Conservation (phyloP, 2,113 vertebrate species). For the Scolopax mira region DNA sequence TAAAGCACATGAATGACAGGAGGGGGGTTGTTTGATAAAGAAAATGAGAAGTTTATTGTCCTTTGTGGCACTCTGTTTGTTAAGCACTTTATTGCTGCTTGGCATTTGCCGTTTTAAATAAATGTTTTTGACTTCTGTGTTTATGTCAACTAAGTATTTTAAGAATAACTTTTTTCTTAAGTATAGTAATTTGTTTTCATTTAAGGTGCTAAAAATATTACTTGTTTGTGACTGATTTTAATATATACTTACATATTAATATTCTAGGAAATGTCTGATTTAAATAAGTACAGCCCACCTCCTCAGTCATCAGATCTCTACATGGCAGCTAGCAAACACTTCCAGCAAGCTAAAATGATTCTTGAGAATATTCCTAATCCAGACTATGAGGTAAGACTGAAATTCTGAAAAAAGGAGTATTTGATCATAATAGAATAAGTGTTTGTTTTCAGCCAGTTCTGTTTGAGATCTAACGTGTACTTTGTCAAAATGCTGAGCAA, state of each 20-base stretch:
- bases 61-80: background rate
- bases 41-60: background rate
- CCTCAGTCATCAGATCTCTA: conserved; percentile 95
- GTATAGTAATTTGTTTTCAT: background rate
- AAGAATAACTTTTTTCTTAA: background rate
- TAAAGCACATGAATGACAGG: background rate
- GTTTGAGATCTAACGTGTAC: background rate
- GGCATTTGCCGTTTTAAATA: background rate
- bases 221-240: background rate
- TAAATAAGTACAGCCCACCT: conserved; percentile 97
- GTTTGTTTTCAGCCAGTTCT: background rate
- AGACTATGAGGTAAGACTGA: conserved; percentile 87
- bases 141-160: background rate
- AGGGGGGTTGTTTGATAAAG: background rate
- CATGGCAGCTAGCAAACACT: conserved; percentile 97
- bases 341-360: conserved; percentile 98
- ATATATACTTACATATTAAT: background rate
- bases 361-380: conserved; percentile 93
- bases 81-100: background rate
- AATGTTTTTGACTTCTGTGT: background rate
- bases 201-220: background rate
- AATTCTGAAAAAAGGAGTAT: background rate
- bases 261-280: conserved; percentile 95
- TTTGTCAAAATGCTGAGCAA: background rate
- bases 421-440: background rate